Percentiles rank a stretch among this genome's conserved stretches.
phyloP scores from a whole-genome alignment of 2,113 vertebrate genomes.

The Thunnus maccoyii region DNA sequence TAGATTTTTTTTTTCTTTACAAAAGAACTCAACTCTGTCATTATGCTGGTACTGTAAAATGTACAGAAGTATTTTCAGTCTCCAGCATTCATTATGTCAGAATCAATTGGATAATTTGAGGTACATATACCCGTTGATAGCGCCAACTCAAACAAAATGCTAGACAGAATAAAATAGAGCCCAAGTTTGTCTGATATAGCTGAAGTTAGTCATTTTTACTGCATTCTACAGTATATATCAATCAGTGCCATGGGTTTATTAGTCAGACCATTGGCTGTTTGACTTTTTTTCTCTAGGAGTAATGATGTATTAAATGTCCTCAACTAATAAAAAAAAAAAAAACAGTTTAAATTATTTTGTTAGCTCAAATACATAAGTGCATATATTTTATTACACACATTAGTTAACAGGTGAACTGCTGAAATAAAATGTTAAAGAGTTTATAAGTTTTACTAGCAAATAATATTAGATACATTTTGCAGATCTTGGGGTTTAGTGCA shows the following conservation, averaged over 20 bases:
- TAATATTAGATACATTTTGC: neutral
- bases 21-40: too few relatives aligned
- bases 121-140: neutral
- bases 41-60: too few relatives aligned
- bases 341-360: too few relatives aligned
- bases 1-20: neutral
- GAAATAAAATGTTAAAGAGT: conserved; percentile 4
- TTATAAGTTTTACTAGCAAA: neutral
- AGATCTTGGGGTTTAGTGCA: neutral
- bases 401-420: neutral
- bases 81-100: neutral
- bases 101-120: neutral
- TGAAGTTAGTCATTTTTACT: neutral
- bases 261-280: neutral
- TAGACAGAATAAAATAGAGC: too few relatives aligned
- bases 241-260: neutral
- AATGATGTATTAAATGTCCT: neutral
- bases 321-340: neutral
- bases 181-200: too few relatives aligned
- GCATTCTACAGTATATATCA: neutral
- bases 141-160: too few relatives aligned
- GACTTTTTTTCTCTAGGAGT: neutral
- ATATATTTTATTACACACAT: neutral
- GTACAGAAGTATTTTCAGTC: too few relatives aligned
- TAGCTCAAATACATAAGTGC: too few relatives aligned